Evolutionary conservation across 2,888 invertebrate species (phyloP).

Genomic region (Vanessa cardui): DNA sequence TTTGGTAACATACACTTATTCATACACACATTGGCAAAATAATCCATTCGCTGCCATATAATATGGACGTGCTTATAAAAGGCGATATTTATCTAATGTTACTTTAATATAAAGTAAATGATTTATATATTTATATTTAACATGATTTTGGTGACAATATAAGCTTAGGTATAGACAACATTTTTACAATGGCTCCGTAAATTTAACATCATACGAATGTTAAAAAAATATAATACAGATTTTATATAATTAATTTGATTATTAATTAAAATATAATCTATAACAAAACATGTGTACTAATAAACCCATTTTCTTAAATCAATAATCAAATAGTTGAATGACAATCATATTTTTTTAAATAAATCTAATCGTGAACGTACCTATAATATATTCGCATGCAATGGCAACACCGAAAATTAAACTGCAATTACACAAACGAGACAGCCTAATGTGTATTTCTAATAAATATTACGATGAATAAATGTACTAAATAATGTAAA

Average conservation of each 20-base stretch:
- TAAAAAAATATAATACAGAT: background rate
- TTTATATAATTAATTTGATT: too few relatives aligned
- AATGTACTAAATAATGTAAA: too few relatives aligned
- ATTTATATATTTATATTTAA: slow-evolving; percentile 26
- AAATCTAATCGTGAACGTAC: background rate
- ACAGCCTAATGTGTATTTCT: slow-evolving; percentile 56
- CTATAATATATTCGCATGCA: slow-evolving; percentile 20
- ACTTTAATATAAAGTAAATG: slow-evolving; percentile 73
- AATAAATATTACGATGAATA: slow-evolving; percentile 1
- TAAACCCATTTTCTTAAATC: background rate
- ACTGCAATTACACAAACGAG: slow-evolving; percentile 39
- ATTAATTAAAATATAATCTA: too few relatives aligned
- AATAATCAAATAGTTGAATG: background rate
- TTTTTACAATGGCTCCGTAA: slow-evolving; percentile 5
- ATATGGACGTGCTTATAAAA: slow-evolving; percentile 69
- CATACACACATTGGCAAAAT: slow-evolving; percentile 53
- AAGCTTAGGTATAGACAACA: slow-evolving; percentile 5
- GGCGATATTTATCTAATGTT: slow-evolving; percentile 66
- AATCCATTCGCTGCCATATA: slow-evolving; percentile 60
- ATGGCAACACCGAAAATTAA: slow-evolving; percentile 20
- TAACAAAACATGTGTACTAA: too few relatives aligned
- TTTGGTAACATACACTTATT: slow-evolving; percentile 51
- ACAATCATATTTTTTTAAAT: background rate
- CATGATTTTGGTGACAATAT: slow-evolving; percentile 35
- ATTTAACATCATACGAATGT: background rate